Base-by-base conservation (phyloP, 2,113 vertebrate species). In the Dolichotis patagonum region DNA sequence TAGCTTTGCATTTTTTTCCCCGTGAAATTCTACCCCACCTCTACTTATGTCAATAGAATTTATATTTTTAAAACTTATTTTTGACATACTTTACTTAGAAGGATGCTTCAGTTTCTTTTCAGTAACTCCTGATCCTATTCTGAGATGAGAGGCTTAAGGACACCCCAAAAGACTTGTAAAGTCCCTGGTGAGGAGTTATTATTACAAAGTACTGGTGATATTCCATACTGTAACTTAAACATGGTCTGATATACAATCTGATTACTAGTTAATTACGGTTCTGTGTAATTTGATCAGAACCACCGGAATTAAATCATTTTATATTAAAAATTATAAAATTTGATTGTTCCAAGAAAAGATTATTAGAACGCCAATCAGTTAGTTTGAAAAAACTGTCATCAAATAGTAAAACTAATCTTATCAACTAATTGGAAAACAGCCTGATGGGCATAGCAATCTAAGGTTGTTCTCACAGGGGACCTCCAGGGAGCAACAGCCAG, bases 301-400 rank as follows among this genome's bases (percentile, higher is more conserved):
- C 43, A 85, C 78, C 92, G 30, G 67, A 98, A 97, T 97, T 73
- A 97, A 98, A 98, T 98, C 90, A 95, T 85, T 90, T 97, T 97
- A 97, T 97, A 97, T 97, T 97, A 97, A 96, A 97, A 95, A 94
- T 86, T 90, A 92, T 71, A 60, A 93, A 96, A 96, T 96, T 90
- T 80, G 95, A 97, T 98, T 96, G 88, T 94, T 91, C 71, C 60
- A 87, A 77, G 90, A 58, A 95, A 86, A 97, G 96, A 97, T 97
- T 96, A 97, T 96, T 97, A 95, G 94, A 83, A 56, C 94, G 98
- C 71, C 96, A 96, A 90, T 97, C 93, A 95, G 91, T 73, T 92
- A 38, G 94, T 88, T 89, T 85, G 89, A 90, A 84, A 97, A 97
- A 92, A 43, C 11, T 89, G 56, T 73, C 90, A 77, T 94, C 90